Evolutionary conservation across 2,797 vertebrate species (phyloP), one percentile per base, ranked within the genome.

Genomic region (Synaphobranchus kaupii): DNA sequence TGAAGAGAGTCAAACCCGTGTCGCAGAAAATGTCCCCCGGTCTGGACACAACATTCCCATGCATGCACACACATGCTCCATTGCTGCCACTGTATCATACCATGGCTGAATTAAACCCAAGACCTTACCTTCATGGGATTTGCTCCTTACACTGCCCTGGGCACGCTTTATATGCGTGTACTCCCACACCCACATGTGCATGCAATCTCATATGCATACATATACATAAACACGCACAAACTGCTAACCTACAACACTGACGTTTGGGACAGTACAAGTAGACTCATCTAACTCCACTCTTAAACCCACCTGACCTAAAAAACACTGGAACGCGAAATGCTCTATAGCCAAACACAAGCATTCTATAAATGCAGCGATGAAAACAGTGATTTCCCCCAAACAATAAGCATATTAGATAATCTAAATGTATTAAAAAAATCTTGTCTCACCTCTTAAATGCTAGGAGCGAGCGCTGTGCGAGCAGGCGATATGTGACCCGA

Each of bases 301-400:
- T 87, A 88, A 88, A 89, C 84, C 87, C 85, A 84, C 50, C 54
- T 88, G 90, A 90, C 89, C 80, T 0, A 17, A 9, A 6, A 48
- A 81, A 81, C 47, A n/a, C 76, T 12, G 39, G 60, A 87, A 87
- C 87, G 88, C 89, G 81, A 88, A 90, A 44, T 22, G 68, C 39
- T 58, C 34, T 44, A 78, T 25, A 22, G 39, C 39, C 20, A 22
- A 78, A 22, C 17, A 47, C 73, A 78, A 22, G 31, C 71, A 76
- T 15, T 44, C 71, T 25, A 1, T 17, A 44, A 44, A 78, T 0
- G 17, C 73, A 17, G 20, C 17, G 47, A 22, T 9, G 13, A 4
- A 39, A 17, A 20, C 47, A 15, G 17, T 3, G 13, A 78, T 44
- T 73, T 73, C 10, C 68, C 31, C 63, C 25, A 25, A 68, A 28